Conservation (phyloP, 2,113 vertebrate genomes). For the Pituophis catenifer region DNA sequence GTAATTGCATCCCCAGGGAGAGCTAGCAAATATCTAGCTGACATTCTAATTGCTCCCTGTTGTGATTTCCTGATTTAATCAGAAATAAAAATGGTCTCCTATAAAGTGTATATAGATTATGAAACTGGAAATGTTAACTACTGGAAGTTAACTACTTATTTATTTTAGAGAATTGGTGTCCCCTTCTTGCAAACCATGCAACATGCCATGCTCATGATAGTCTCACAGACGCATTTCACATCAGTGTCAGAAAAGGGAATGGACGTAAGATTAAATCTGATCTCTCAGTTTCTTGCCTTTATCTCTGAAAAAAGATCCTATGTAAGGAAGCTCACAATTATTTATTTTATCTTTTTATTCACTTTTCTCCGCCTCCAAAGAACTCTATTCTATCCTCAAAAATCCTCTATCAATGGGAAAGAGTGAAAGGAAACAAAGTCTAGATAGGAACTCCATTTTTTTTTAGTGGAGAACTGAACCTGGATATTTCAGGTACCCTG, state of each 20-base stretch:
- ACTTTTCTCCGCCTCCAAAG: not conserved
- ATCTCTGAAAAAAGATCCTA: not conserved
- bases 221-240: not conserved
- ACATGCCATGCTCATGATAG: too few species aligned
- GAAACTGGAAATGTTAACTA: not conserved
- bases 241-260: not conserved
- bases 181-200: not conserved
- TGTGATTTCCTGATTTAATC: not conserved
- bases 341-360: not conserved
- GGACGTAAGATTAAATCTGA: not conserved
- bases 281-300: not conserved
- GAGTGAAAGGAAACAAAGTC: not conserved
- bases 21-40: not conserved
- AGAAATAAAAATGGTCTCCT: slow-evolving; percentile 4
- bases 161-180: not conserved
- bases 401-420: not conserved
- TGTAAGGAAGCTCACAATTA: not conserved
- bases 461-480: not conserved
- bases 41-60: not conserved
- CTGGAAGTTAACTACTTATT: not conserved
- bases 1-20: not conserved
- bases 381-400: not conserved
- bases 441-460: not conserved
- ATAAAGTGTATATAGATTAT: not conserved
- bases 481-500: not conserved